Conservation (phyloP, 1,140 invertebrate genomes). For the Scaptomyza hsui region DNA sequence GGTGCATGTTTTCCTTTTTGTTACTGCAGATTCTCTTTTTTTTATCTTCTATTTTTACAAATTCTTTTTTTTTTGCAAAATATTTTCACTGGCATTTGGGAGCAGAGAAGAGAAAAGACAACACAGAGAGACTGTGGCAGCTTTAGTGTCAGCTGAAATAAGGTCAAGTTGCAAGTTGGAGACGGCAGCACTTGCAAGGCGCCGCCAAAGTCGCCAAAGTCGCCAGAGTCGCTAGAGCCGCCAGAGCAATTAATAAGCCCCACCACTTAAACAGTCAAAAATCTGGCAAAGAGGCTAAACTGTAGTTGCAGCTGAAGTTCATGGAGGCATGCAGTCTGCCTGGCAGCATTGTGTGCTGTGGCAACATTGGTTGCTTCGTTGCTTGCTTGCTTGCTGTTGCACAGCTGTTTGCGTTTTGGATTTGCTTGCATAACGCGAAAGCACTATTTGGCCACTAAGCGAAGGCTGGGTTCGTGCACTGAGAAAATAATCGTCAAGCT, state of each 20-base stretch:
- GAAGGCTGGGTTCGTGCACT: not conserved
- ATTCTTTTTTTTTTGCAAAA: conserved; percentile 1
- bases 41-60: conserved; percentile 35
- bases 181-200: conserved; percentile 48
- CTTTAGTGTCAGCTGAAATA: conserved; percentile 51
- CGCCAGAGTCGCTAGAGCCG: no score
- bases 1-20: conserved; percentile 27
- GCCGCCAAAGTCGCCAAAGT: conserved; percentile 22
- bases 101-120: not conserved
- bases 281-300: conserved; percentile 68
- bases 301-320: conserved; percentile 17
- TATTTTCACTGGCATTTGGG: not conserved
- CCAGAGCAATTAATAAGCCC: conserved; percentile 69
- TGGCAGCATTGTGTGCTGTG: not conserved
- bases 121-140: not conserved
- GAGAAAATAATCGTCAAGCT: no score
- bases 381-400: not conserved
- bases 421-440: conserved; percentile 36
- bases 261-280: conserved; percentile 71
- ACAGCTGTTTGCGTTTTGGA: conserved; percentile 5
- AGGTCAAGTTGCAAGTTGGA: conserved; percentile 63
- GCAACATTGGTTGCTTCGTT: not conserved
- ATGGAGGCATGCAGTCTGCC: not conserved
- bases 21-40: conserved; percentile 27
- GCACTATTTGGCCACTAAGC: conserved; percentile 18